Evolutionary conservation across 2,888 invertebrate genomes (phyloP).

Genomic region (Spicauda simplicius): DNA sequence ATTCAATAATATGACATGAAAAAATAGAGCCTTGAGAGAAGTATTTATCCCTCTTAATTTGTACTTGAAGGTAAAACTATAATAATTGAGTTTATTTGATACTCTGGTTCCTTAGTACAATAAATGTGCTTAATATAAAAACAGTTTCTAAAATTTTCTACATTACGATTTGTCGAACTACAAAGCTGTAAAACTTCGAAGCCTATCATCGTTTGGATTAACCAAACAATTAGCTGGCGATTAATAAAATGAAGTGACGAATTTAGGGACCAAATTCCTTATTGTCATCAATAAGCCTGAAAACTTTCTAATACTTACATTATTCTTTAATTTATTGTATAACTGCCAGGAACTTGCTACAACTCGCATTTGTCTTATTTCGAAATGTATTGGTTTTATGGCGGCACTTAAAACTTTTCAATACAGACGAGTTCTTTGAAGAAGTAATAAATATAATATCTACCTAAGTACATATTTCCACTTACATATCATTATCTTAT

Average conservation of each 20-base stretch:
- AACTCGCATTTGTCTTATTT: constrained; percentile 29
- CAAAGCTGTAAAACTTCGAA: too few relatives aligned
- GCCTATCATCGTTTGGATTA: background rate
- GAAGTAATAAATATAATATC: background rate
- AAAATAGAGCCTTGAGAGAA: too few relatives aligned
- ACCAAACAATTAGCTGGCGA: background rate
- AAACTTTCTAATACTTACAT: constrained; percentile 10
- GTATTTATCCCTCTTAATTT: too few relatives aligned
- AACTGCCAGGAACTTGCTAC: constrained; percentile 17
- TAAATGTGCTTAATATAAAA: too few relatives aligned
- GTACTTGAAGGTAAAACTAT: too few relatives aligned
- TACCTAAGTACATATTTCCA: background rate
- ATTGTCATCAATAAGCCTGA: constrained; percentile 11
- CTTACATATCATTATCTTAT: background rate
- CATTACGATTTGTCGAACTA: too few relatives aligned
- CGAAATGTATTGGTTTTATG: constrained; percentile 20
- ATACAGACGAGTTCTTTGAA: constrained; percentile 2
- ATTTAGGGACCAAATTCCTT: constrained; percentile 6
- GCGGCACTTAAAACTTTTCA: constrained; percentile 12
- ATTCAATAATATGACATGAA: too few relatives aligned
- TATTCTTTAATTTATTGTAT: constrained; percentile 27
- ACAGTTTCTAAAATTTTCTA: too few relatives aligned
- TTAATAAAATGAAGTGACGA: constrained; percentile 1
- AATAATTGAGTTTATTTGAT: too few relatives aligned
- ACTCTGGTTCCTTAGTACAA: too few relatives aligned